Evolutionary conservation across 2,113 vertebrate genomes (phyloP), one percentile per base, ranked within the genome.

Genomic region (Melozone crissalis): DNA sequence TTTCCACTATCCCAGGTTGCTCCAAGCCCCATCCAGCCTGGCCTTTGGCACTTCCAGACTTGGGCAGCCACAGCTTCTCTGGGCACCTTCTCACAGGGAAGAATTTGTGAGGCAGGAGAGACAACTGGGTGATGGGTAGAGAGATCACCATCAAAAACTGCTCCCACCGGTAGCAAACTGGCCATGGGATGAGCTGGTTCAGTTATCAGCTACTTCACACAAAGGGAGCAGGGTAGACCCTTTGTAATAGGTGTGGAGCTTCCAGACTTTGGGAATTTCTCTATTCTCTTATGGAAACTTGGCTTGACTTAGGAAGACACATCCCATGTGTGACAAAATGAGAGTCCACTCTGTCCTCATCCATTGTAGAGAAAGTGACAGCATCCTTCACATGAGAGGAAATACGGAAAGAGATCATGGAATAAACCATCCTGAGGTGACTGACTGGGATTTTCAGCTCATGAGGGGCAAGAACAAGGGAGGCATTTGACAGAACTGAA

Each of bases 161-260:
- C 17, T 62, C 15, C 44, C 46, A 30, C 5, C 37, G 24, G 27
- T 10, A 62, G 19, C 21, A 71, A 67, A 28, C 5, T 43, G 43
- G 15, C 10, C 2, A 1, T 68, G 39, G 14, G 47, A 9, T 43
- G 35, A 67, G 28, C 19, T 23, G 18, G 2, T 14, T 12, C 11
- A 51, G 22, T 51, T 52, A 28, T 27, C 69, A 66, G 17, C 26
- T 71, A 3, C 15, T 80, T 55, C 39, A 61, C 28, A 12, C 13
- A 47, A 62, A 26, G 23, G 12, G n/a, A 91, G 14, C 10, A 0
- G 0, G 55, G 37, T 2, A 52, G 24, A 33, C 2, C 10, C 43
- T 35, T 61, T 67, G 6, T 14, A 47, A 83, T 17, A 72, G 8
- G 13, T 19, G 30, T 82, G 90, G 27, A 10, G 2, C 20, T 84